Base-by-base conservation (phyloP, 2,888 invertebrate genomes). In the Pyrrhia umbra region DNA sequence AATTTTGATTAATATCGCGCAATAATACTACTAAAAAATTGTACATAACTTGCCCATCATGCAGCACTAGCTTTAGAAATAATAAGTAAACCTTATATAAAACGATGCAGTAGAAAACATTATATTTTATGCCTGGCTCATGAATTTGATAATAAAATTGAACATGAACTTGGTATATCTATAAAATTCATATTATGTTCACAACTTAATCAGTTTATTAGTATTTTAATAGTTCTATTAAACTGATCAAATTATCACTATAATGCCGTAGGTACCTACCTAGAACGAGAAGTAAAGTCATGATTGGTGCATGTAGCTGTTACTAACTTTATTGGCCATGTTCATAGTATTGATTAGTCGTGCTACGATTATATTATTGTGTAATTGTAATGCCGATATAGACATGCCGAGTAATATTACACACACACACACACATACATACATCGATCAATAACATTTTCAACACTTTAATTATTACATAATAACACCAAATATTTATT, bases 251-350 rank as follows among this genome's bases (percentile, higher is more conserved):
- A 57, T 51, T 52, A 20, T 25, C 45, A 34, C 2, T 59, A 56
- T 50, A 57, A 34, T 57, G 61, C 54, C 61, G 64, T 74, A n/a
- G n/a, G n/a, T n/a, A n/a, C n/a, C n/a, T n/a, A 75, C 60, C 71
- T 75, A 77, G 63, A 71, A 75, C 77, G 76, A 76, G 68, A 68
- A 72, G 61, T 81, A 83, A 79, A 78, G 80, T 81, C 82, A 80
- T 86, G 83, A 85, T 86, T 84, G 83, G 85, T 70, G 77, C 76
- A 77, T 81, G 83, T 83, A 82, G 83, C 83, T 82, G 80, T 77
- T 78, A 54, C 82, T 61, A 73, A 85, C 80, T 85, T 86, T 87
- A 87, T 86, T 84, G 82, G 71, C 70, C 82, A 77, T 86, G 86
- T 86, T 83, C 82, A 79, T 73, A 76, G 80, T 80, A 79, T 81